Evolutionary conservation across 2,797 vertebrate genomes (phyloP).

Genomic region (Pipistrellus nathusii): DNA sequence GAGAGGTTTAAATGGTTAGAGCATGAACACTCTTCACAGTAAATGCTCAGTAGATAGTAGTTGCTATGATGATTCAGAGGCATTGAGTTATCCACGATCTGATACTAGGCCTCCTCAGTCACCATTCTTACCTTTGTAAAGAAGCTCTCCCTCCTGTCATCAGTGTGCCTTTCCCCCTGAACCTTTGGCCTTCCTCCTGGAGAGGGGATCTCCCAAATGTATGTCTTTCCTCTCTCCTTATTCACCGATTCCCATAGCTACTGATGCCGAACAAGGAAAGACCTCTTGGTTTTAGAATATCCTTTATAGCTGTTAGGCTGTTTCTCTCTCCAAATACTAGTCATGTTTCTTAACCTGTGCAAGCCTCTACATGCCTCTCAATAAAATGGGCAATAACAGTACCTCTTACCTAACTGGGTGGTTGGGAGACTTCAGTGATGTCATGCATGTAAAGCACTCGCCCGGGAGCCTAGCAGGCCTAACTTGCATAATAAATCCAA

Average conservation of each 20-base stretch:
- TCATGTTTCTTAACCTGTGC: background rate
- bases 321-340: background rate
- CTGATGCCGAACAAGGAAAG: background rate
- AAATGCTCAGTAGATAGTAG: background rate
- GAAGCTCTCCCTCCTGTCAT: background rate
- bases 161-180: background rate
- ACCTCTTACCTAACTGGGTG: slow-evolving; percentile 43
- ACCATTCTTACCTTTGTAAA: too few relatives aligned
- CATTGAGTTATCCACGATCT: background rate
- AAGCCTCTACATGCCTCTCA: background rate
- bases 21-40: background rate
- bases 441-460: background rate
- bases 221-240: background rate
- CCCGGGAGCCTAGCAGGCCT: background rate
- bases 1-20: background rate
- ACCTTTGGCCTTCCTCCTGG: background rate
- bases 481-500: background rate
- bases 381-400: background rate
- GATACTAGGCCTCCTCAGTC: background rate
- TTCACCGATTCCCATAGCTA: background rate
- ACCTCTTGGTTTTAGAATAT: background rate
- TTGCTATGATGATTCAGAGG: background rate
- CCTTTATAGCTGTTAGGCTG: background rate
- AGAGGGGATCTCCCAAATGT: background rate
- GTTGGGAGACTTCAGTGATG: background rate